phyloP scores from a whole-genome alignment of 2,113 vertebrate species.

The Porphyrio hochstetteri region DNA sequence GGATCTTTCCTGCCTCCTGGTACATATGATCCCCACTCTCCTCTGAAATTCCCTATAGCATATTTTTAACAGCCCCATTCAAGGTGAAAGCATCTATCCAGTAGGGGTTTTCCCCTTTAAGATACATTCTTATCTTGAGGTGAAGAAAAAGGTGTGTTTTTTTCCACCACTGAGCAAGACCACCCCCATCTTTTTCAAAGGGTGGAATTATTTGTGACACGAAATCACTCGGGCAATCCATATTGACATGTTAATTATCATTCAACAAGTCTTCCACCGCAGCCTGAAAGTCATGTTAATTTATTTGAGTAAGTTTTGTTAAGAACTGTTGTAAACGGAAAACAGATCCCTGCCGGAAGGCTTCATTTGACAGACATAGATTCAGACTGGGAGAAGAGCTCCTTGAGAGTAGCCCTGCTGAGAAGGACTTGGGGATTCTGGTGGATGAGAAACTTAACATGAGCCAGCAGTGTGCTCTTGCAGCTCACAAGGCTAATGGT shows the following conservation, averaged over 20 bases:
- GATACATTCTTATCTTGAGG: not conserved
- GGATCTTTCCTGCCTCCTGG: not conserved
- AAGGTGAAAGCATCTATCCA: not conserved
- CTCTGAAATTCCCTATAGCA: not conserved
- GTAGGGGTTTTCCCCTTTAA: not conserved
- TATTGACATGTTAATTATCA: not conserved
- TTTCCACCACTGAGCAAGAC: not conserved
- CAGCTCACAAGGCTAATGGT: too few species aligned
- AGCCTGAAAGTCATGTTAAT: not conserved
- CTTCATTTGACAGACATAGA: too few species aligned
- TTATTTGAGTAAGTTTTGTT: not conserved
- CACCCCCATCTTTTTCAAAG: not conserved
- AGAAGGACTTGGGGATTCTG: too few species aligned
- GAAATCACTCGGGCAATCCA: fast-evolving
- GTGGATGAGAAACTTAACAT: too few species aligned
- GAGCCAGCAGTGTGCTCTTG: too few species aligned
- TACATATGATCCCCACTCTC: fast-evolving
- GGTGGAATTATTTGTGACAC: not conserved
- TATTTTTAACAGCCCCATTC: not conserved
- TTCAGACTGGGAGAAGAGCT: too few species aligned
- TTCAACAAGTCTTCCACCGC: not conserved
- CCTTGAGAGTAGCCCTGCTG: too few species aligned
- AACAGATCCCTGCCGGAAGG: not conserved
- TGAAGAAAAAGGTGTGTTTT: not conserved
- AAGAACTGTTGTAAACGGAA: not conserved